Evolutionary conservation across 1,140 invertebrate species (phyloP).

Genomic region (Latrodectus geometricus): DNA sequence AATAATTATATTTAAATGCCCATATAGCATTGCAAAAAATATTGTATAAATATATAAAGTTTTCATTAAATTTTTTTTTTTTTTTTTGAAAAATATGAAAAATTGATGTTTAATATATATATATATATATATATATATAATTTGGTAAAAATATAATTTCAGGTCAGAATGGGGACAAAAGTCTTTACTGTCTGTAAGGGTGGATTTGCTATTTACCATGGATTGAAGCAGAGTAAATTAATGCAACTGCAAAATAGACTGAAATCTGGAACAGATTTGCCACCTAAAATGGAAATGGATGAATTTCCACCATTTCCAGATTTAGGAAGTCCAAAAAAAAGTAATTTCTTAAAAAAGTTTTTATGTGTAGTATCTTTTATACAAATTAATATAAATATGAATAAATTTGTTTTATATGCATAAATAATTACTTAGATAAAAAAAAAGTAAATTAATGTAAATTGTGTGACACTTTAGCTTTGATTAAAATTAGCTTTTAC

Average conservation of each 20-base stretch:
- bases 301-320: slow-evolving; percentile 9
- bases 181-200: slow-evolving; percentile 36
- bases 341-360: slow-evolving; percentile 1
- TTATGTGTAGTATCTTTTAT: neutral
- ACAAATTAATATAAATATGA: neutral
- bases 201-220: slow-evolving; percentile 23
- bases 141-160: neutral
- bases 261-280: slow-evolving; percentile 17
- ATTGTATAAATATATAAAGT: too few relatives aligned
- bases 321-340: neutral
- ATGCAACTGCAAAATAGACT: slow-evolving; percentile 19
- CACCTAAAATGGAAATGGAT: slow-evolving; percentile 1
- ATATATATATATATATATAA: too few relatives aligned
- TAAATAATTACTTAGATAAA: too few relatives aligned
- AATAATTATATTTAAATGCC: too few relatives aligned
- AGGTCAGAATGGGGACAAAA: slow-evolving; percentile 26
- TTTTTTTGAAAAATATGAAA: too few relatives aligned
- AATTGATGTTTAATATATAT: too few relatives aligned
- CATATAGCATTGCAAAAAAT: too few relatives aligned
- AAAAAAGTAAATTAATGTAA: too few relatives aligned
- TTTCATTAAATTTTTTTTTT: too few relatives aligned
- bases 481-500: too few relatives aligned
- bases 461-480: too few relatives aligned
- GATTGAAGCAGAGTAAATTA: slow-evolving; percentile 15
- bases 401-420: too few relatives aligned